phyloP scores from a whole-genome alignment of 2,113 vertebrate species.

The Etheostoma cragini region DNA sequence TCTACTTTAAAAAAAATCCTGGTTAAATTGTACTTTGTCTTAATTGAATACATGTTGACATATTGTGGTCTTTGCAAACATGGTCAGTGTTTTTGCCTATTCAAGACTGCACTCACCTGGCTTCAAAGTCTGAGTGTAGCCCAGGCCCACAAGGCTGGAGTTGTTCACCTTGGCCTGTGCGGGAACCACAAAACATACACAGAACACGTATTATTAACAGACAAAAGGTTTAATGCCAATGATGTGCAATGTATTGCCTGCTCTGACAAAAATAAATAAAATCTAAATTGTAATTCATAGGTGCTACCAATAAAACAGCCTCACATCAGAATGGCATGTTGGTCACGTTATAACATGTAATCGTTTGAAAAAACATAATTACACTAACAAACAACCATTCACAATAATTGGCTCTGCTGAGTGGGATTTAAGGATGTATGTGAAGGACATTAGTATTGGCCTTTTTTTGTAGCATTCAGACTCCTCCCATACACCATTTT shows the following conservation, averaged over 20 bases:
- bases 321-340: not conserved
- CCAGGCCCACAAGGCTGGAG: constrained; percentile 96
- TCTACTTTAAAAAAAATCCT: not conserved
- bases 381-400: constrained; percentile 9
- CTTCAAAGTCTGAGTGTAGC: constrained; percentile 97
- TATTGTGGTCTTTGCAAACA: not conserved
- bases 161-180: constrained; percentile 98
- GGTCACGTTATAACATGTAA: not conserved
- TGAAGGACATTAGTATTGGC: constrained; percentile 11
- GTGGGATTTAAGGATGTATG: constrained; percentile 38
- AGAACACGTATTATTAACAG: not conserved
- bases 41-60: not conserved
- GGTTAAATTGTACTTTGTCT: not conserved
- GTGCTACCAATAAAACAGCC: not conserved
- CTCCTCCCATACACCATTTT: constrained; percentile 2
- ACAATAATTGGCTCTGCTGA: constrained; percentile 17
- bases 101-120: constrained; percentile 87
- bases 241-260: not conserved
- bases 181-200: constrained; percentile 1
- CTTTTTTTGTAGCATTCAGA: constrained; percentile 8
- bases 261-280: not conserved
- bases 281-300: not conserved
- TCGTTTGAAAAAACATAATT: not conserved
- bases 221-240: not conserved
- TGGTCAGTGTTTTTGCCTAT: not conserved